Percentiles rank a stretch among this genome's conserved stretches.
Conservation (phyloP, 2,113 vertebrate genomes). For the Barbus barbus region DNA sequence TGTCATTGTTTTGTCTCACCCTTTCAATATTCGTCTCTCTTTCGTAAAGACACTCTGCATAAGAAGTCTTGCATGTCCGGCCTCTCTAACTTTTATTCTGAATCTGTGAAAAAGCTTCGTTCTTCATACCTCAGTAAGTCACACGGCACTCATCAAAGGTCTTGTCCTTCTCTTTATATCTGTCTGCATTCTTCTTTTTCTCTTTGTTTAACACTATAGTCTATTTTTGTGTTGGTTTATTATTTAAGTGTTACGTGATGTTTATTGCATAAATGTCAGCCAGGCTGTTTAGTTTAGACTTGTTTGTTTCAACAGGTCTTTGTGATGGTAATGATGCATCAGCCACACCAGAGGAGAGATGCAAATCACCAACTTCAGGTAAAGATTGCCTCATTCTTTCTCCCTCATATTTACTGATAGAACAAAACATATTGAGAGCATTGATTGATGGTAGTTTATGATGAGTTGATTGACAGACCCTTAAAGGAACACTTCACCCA, state of each 20-base stretch:
- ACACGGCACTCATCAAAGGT: constrained; percentile 57
- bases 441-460: background rate
- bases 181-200: constrained; percentile 4
- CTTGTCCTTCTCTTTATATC: constrained; percentile 36
- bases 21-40: constrained; percentile 68
- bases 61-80: constrained; percentile 81
- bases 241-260: constrained; percentile 19
- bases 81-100: constrained; percentile 78
- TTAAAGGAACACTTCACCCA: background rate
- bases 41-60: constrained; percentile 83
- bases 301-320: constrained; percentile 74
- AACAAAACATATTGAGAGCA: background rate
- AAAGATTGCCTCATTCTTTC: constrained; percentile 55
- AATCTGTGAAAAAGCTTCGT: constrained; percentile 90
- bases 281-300: background rate
- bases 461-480: background rate
- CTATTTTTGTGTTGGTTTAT: constrained; percentile 14
- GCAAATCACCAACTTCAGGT: constrained; percentile 98
- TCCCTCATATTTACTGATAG: background rate
- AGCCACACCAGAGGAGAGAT: constrained; percentile 86
- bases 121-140: constrained; percentile 91
- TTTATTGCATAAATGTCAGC: background rate
- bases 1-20: constrained; percentile 72
- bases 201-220: constrained; percentile 25
- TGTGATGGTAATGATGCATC: constrained; percentile 89